Base-by-base conservation (phyloP, 2,113 vertebrate genomes). In the Brachypodius melanocephalos region DNA sequence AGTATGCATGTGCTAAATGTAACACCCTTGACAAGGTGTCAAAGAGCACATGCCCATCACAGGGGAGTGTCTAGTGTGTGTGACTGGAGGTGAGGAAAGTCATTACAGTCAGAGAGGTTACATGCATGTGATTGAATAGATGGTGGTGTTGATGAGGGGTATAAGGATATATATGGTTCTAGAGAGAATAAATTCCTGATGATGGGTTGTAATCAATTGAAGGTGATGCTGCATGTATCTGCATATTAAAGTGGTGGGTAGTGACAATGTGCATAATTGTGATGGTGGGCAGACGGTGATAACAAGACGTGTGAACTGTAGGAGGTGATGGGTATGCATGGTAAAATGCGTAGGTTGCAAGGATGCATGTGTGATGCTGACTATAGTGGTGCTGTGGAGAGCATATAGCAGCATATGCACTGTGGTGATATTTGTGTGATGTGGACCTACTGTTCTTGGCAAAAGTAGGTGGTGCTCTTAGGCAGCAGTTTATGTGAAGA, bases 191-290 rank as follows among this genome's bases (percentile, higher is more conserved):
- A 88, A 87, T 42, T 75, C 11, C n/a, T 74, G 28, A 17, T 17
- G 59, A 36, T 13, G 19, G 19, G 5, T 65, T 85, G 28, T 48
- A 95, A 80, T 24, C 12, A 80, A 85, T 14, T 42, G 68, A 84
- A 57, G 52, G 38, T 11, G 81, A 48, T 65, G 40, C 10, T 63
- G 79, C 4, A 2, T 54, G 46, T 80, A 73, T 91, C 82, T 91
- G 63, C 63, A 74, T 77, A 92, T 95, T 96, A 95, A 95, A 92
- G 67, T 54, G 59, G 76, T 92, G 59, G 88, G 90, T 77, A 77
- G 94, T 63, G 90, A 69, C 88, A 90, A 90, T 84, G 52, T 36
- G 59, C 66, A 63, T 81, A 81, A 84, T 40, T 77, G 73, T 90
- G 89, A 36, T 38, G 57, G 86, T 96, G 93, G 89, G 86, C 61